Percentiles rank a stretch among this genome's conserved stretches.
These are phyloP conservation scores for Drosophila mayaguana DNA, from an alignment of 2,888 invertebrate species.

Conservation along the genomic window DNA sequence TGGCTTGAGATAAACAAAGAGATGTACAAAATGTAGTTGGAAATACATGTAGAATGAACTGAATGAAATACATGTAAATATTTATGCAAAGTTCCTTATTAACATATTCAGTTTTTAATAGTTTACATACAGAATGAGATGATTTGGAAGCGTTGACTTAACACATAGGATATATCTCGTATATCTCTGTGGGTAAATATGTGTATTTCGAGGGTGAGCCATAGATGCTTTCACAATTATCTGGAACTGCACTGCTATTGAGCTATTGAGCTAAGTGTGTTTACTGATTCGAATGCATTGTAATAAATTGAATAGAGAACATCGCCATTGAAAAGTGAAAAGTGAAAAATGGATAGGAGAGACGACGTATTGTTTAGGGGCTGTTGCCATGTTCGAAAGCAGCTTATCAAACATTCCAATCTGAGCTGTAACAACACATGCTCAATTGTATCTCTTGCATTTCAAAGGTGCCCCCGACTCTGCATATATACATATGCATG, in stretches of 20 bases:
- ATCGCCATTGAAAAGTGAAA: constrained; percentile 2
- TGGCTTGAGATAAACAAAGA: too few relatives aligned
- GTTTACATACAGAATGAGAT: too few relatives aligned
- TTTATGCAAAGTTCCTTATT: too few relatives aligned
- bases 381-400: constrained; percentile 51
- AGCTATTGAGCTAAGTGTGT: not conserved
- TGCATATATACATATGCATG: not conserved
- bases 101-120: too few relatives aligned
- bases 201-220: too few relatives aligned
- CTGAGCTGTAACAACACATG: constrained; percentile 38
- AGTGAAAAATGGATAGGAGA: not conserved
- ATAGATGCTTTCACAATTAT: not conserved
- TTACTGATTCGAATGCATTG: not conserved
- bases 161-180: too few relatives aligned
- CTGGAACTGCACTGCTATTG: not conserved
- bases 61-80: too few relatives aligned
- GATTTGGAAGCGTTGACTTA: too few relatives aligned
- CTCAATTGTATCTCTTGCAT: constrained; percentile 21
- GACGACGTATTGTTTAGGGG: constrained; percentile 23
- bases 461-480: constrained; percentile 29
- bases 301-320: not conserved
- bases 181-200: not conserved
- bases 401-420: constrained; percentile 23
- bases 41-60: too few relatives aligned
- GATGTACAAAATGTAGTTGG: too few relatives aligned